Base-by-base conservation (phyloP, 2,113 vertebrate species). In the Girardinichthys multiradiatus region DNA sequence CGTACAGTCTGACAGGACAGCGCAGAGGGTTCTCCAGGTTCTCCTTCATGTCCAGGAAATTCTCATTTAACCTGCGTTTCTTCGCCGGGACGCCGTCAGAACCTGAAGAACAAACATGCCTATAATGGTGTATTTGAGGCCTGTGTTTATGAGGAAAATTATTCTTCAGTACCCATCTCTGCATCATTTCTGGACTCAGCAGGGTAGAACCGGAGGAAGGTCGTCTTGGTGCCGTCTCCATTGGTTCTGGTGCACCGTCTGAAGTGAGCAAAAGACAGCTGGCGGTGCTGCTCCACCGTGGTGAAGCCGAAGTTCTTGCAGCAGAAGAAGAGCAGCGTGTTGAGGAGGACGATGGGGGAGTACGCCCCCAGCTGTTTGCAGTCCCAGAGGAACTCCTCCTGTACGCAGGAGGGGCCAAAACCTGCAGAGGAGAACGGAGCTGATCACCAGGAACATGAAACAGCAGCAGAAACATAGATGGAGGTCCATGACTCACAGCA, bases 311-410 rank as follows among this genome's bases (percentile, higher is more conserved):
- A 98, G 76, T 94, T 95, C 93, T 98, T 99, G 92, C 96, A 98
- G 94, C 95, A 97, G 95, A 99, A 99, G 91, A 97, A 99, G 2
- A 99, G 94, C 82, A 99, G 94, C 0, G 98, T 99, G 92, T 99
- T 98, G 91, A 99, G 92, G 70, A 99, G 95, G 79, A 98, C 96
- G 0, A 96, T 96, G 65, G 97, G 97, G 24, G 97, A 98, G 89
- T 97, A 98, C 11, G 96, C 96, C 3, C 98, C 98, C 89, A 99
- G 86, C 94, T 97, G 98, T 74, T 99, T 99, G 80, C 97, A 98
- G 51, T 97, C 96, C 98, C 98, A 99, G 83, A 99, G 92, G 81
- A 97, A 97, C 57, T 96, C 95, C 90, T 99, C 97, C 93, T 98
- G 95, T 58, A 99, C 96, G 0, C 96, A 94, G 29, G 97, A 97